Conservation (phyloP, 2,797 vertebrate genomes). For the Pogonophryne albipinna region DNA sequence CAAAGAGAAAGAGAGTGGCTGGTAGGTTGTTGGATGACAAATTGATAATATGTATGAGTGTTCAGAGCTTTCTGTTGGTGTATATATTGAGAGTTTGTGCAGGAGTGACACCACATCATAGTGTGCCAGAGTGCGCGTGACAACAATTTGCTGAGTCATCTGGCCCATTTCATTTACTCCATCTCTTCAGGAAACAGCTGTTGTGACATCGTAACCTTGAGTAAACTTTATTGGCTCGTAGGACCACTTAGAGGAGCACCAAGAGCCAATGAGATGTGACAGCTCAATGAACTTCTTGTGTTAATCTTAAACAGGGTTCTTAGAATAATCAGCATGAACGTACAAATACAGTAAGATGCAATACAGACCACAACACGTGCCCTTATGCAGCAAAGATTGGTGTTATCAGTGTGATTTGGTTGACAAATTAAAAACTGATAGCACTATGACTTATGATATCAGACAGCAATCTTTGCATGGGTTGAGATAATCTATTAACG, state of each 20-base stretch:
- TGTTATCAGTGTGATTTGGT: background rate
- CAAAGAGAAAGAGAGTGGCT: background rate
- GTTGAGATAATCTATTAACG: background rate
- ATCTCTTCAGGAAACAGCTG: slow-evolving; percentile 71
- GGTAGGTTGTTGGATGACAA: slow-evolving; percentile 40
- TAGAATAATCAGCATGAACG: background rate
- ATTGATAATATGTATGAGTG: slow-evolving; percentile 35
- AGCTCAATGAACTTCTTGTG: slow-evolving; percentile 47
- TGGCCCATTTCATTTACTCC: slow-evolving; percentile 63
- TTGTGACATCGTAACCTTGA: slow-evolving; percentile 68
- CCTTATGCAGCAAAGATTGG: background rate
- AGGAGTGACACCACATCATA: slow-evolving; percentile 9
- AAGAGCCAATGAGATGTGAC: slow-evolving; percentile 52
- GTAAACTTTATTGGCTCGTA: slow-evolving; percentile 65
- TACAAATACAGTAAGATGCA: background rate
- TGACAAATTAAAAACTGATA: background rate
- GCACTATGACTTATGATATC: background rate
- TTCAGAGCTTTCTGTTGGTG: slow-evolving; percentile 12
- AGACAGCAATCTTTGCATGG: slow-evolving; percentile 15
- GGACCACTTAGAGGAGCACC: slow-evolving; percentile 41
- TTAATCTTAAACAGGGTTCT: slow-evolving; percentile 30
- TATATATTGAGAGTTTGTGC: slow-evolving; percentile 16
- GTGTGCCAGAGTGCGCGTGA: slow-evolving; percentile 2
- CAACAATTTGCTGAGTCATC: slow-evolving; percentile 67
- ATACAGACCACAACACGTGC: background rate